Base-by-base conservation (phyloP, 2,888 invertebrate species). In the Limenitis camilla region DNA sequence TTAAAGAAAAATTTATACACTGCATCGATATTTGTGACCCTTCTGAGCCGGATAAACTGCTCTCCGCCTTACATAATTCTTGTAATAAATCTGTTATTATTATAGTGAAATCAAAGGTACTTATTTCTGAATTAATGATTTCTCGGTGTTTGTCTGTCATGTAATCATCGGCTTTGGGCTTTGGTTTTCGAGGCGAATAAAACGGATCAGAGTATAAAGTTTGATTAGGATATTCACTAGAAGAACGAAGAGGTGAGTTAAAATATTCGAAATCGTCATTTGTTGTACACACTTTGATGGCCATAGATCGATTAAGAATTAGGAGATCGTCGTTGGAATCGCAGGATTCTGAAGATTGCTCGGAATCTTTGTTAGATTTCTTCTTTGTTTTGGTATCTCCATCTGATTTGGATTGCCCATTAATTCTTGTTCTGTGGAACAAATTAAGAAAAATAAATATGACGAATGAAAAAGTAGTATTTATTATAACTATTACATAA, bases 211-310 rank as follows among this genome's bases (percentile, higher is more conserved):
- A 60, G 66, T 78, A 80, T 8, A 77, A 67, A 0, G 78, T 66
- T n/a, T 86, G 82, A 44, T 81, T 78, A 0, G 79, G 66, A 49
- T 76, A 72, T 2, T 76, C 76, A 45, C 74, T 78, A 49, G 81
- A 73, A 6, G 83, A 78, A 1, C 80, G 72, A 0, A 71, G 55
- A 2, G 78, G 80, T 0, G 88, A 87, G 44, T 90, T 89, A 68
- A 90, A 91, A 66, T 91, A 91, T 53, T 90, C 89, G 66, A 91
- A 91, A 66, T 90, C 90, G 74, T 90, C 90, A 43, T 83, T 83
- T 32, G 90, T 89, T n/a, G 89, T 63, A 54, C 85, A 78, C 52
- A 90, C 88, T 66, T 89, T 90, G 43, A 91, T 72, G 5, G 88
- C 80, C 50, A 89, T 76, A 0, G 90, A 89, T 19, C 88, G 84